Base-by-base conservation (phyloP, 2,113 vertebrate species). In the Tringa solitaria region DNA sequence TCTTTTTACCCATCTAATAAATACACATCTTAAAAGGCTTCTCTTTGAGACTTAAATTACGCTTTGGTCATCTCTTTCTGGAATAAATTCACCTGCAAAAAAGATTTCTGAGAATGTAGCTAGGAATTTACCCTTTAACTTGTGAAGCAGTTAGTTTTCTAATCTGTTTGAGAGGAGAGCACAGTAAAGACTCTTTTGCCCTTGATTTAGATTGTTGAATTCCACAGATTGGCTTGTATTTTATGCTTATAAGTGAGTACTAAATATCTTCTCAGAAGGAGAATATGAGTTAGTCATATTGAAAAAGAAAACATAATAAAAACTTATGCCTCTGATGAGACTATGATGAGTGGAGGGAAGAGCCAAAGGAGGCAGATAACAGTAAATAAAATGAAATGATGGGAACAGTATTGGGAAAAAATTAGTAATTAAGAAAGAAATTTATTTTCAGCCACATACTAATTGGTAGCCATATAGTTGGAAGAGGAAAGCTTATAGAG, bases 271-370 rank as follows among this genome's bases (percentile, higher is more conserved):
- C 57, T 95, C n/a, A 39, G 43, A 92, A 87, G 35, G 48, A 89
- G 65, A 79, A 72, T 37, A 4, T 75, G 50, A 79, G 32, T 87
- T 76, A 92, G 53, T 79, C 61, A 76, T 69, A 76, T 3, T 82
- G 68, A n/a, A 89, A 89, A 94, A 92, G 37, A 94, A 94, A 95
- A 73, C 23, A 78, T 90, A 88, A 86, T 68, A 89, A 92, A 94
- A 87, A 39, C 30, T 84, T 84, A 89, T 37, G 39, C 37, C 53
- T 94, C 74, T 77, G 69, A 82, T 87, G 76, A 92, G 92, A 72
- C 45, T 75, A 72, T 90, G 43, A 54, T 89, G 61, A 84, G 48
- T 37, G 16, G 33, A 76, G 14, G 17, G 32, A 89, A 92, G 28
- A 92, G 22, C 12, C 65, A 76, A 91, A 82, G 41, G 32, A 90